Conservation (phyloP, 2,797 vertebrate genomes). For the Phylloscopus collybita region DNA sequence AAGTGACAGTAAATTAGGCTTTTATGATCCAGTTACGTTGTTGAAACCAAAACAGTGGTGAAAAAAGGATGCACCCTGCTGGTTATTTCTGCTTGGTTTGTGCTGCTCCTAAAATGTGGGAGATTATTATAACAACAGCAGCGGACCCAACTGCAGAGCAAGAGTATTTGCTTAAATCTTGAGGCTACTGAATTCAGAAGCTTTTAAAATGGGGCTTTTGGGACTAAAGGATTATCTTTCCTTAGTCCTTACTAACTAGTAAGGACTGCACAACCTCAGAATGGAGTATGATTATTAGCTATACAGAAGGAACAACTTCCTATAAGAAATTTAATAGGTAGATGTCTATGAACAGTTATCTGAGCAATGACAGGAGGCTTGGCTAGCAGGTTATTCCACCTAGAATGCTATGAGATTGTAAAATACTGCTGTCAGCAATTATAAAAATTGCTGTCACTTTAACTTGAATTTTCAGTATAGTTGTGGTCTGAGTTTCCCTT, state of each 20-base stretch:
- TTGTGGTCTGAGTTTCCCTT: not conserved
- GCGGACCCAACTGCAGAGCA: not conserved
- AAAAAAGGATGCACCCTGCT: fast-evolving
- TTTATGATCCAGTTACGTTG: not conserved
- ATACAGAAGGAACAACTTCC: not conserved
- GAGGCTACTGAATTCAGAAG: not conserved
- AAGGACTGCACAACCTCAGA: not conserved
- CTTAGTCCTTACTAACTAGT: not conserved
- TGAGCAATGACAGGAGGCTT: not conserved
- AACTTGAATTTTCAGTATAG: not conserved
- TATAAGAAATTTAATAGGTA: not conserved
- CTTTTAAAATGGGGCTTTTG: not conserved
- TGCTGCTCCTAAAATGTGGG: not conserved
- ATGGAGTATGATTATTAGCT: not conserved
- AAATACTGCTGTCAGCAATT: not conserved
- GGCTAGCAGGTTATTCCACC: not conserved
- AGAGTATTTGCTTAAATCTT: not conserved
- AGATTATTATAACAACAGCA: not conserved
- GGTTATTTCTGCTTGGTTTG: not conserved
- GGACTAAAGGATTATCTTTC: not conserved
- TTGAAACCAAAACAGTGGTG: not conserved
- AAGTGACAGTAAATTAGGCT: not conserved
- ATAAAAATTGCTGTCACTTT: not conserved
- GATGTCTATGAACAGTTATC: not conserved
- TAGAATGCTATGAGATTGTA: not conserved